A percentile compares a stretch with the other conserved stretches of the same genome.
Conservation (phyloP, 2,797 vertebrate genomes). For the Lutjanus argentimaculatus region DNA sequence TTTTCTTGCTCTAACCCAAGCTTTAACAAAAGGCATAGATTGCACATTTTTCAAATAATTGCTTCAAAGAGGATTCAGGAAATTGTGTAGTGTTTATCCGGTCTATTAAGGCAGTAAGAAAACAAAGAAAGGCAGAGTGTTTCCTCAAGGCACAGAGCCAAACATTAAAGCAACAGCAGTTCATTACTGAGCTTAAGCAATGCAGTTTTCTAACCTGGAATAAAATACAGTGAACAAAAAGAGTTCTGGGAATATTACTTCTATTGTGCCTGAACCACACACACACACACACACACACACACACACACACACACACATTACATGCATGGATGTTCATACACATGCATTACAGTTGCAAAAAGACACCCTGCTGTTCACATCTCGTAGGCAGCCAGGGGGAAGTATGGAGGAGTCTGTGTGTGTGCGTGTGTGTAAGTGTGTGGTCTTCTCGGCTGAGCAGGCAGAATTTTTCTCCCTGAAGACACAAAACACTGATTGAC, state of each 20-base stretch:
- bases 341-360: slow-evolving; percentile 10
- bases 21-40: not conserved
- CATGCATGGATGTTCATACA: not conserved
- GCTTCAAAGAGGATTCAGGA: slow-evolving; percentile 44
- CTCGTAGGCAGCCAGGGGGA: slow-evolving; percentile 34
- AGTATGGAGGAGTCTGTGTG: slow-evolving; percentile 8
- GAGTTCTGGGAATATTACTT: slow-evolving; percentile 25
- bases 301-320: slow-evolving; percentile 6
- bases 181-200: slow-evolving; percentile 52
- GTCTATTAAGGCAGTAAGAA: slow-evolving; percentile 28
- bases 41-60: slow-evolving; percentile 9
- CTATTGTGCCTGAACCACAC: not conserved
- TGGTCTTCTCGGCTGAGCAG: slow-evolving; percentile 26
- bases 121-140: slow-evolving; percentile 45
- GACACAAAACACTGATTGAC: slow-evolving; percentile 43
- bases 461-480: slow-evolving; percentile 42
- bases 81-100: slow-evolving; percentile 39
- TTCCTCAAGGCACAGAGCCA: slow-evolving; percentile 32
- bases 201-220: slow-evolving; percentile 29
- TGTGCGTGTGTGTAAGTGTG: slow-evolving; percentile 6
- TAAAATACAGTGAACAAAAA: slow-evolving; percentile 11
- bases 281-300: no score
- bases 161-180: slow-evolving; percentile 55
- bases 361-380: slow-evolving; percentile 58
- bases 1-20: not conserved